These are phyloP conservation scores for Andrena minutula DNA, from an alignment of 2,888 invertebrate species.

Conservation along the genomic window DNA sequence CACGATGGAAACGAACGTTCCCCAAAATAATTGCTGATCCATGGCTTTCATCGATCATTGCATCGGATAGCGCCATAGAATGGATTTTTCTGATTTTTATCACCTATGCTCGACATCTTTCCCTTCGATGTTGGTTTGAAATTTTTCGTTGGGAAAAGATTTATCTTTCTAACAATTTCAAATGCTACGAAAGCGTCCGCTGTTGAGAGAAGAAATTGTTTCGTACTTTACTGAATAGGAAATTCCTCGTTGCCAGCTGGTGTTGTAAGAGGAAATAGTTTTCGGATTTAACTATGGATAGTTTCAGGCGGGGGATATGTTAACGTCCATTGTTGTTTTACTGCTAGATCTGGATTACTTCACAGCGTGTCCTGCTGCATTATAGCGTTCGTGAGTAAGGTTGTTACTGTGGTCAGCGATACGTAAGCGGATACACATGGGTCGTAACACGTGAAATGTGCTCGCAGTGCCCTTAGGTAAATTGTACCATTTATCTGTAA, in stretches of 20 bases:
- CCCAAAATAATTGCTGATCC: slow-evolving; percentile 32
- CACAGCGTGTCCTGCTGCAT: background rate
- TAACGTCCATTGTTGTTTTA: background rate
- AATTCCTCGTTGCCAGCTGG: too few relatives aligned
- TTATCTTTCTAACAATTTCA: too few relatives aligned
- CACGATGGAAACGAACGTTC: slow-evolving; percentile 7
- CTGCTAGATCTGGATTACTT: background rate
- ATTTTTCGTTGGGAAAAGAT: too few relatives aligned
- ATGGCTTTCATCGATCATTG: slow-evolving; percentile 25
- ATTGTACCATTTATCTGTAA: background rate
- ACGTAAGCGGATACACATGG: background rate
- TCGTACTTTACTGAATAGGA: too few relatives aligned
- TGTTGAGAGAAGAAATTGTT: background rate
- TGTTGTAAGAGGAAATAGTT: background rate
- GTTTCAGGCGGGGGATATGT: background rate
- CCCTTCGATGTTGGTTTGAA: too few relatives aligned
- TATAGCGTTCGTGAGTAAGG: background rate
- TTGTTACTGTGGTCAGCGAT: background rate
- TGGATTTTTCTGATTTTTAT: slow-evolving; percentile 25
- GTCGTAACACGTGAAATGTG: background rate
- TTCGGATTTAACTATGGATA: background rate
- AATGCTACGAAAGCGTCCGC: background rate
- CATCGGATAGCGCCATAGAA: background rate
- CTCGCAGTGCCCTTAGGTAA: background rate
- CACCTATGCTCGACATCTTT: background rate